A percentile compares a stretch with the other conserved stretches of the same genome.
Conservation (phyloP, 2,797 vertebrate genomes). For the Darevskia nairensis region DNA sequence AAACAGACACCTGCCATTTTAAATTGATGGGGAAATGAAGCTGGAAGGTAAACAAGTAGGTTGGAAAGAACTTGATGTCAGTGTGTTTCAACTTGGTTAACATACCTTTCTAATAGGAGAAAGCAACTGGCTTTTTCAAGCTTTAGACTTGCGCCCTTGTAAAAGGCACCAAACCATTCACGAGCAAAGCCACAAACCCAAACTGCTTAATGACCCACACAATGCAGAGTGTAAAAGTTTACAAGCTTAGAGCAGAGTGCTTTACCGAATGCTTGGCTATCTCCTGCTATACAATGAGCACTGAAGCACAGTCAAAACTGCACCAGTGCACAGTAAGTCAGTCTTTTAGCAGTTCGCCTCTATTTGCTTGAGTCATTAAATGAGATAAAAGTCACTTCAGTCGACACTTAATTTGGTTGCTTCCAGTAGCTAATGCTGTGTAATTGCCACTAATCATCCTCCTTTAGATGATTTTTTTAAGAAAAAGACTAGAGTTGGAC, state of each 20-base stretch:
- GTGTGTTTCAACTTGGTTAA: not conserved
- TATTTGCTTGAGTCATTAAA: slow-evolving; percentile 21
- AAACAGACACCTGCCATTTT: not conserved
- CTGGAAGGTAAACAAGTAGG: not conserved
- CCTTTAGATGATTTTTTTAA: slow-evolving; percentile 17
- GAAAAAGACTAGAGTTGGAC: not conserved
- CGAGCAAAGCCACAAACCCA: slow-evolving; percentile 11
- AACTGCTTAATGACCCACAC: slow-evolving; percentile 10
- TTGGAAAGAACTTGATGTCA: not conserved
- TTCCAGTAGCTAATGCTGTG: slow-evolving; percentile 23
- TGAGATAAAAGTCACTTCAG: slow-evolving; percentile 5
- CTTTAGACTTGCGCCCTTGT: not conserved
- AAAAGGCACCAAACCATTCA: slow-evolving; percentile 14
- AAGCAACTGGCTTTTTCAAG: slow-evolving; percentile 10
- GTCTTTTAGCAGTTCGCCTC: not conserved
- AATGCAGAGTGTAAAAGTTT: slow-evolving; percentile 20
- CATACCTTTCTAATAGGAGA: not conserved
- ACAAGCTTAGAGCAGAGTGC: slow-evolving; percentile 11
- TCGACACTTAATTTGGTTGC: slow-evolving; percentile 10
- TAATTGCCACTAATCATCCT: slow-evolving; percentile 32
- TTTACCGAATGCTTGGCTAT: slow-evolving; percentile 16
- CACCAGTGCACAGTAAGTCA: not conserved
- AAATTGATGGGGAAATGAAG: not conserved
- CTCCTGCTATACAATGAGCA: not conserved
- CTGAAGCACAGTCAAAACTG: not conserved